Percentiles rank a stretch among this genome's conserved stretches.
phyloP scores from a whole-genome alignment of 2,797 vertebrate species.

The Myiotriccus ornatus region DNA sequence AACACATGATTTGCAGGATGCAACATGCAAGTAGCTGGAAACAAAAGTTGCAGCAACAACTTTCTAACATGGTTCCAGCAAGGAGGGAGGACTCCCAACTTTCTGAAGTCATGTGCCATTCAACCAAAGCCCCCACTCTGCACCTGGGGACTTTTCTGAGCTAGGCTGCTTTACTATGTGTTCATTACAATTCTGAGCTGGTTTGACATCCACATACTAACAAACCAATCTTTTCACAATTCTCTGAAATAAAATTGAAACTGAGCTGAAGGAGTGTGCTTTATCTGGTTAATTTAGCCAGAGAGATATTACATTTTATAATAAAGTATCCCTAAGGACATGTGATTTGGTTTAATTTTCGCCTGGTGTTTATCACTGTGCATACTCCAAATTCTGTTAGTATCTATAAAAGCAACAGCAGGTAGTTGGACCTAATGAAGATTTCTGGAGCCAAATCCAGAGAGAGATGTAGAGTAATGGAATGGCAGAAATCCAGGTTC shows the following conservation, averaged over 20 bases:
- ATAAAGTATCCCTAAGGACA: neutral
- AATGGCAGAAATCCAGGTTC: conserved; percentile 43
- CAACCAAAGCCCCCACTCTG: neutral
- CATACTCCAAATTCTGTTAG: conserved; percentile 4
- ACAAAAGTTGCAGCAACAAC: neutral
- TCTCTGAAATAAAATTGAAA: neutral
- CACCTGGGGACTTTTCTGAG: neutral
- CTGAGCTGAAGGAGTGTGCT: neutral
- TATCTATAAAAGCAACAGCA: conserved; percentile 18
- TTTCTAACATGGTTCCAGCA: neutral
- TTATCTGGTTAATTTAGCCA: conserved; percentile 6
- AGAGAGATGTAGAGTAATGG: conserved; percentile 7
- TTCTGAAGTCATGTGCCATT: neutral
- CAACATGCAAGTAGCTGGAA: neutral
- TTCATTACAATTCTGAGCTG: neutral
- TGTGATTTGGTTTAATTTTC: conserved; percentile 42
- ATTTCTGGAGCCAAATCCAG: conserved; percentile 31
- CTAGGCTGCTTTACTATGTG: neutral
- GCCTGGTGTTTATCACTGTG: conserved; percentile 6
- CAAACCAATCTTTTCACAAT: neutral
- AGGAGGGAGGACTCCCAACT: neutral
- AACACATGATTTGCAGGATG: accelerated
- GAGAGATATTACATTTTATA: neutral
- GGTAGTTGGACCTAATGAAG: conserved; percentile 29
- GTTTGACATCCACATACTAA: neutral